Base-by-base conservation (phyloP, 2,888 invertebrate species). In the Andricus curvator region DNA sequence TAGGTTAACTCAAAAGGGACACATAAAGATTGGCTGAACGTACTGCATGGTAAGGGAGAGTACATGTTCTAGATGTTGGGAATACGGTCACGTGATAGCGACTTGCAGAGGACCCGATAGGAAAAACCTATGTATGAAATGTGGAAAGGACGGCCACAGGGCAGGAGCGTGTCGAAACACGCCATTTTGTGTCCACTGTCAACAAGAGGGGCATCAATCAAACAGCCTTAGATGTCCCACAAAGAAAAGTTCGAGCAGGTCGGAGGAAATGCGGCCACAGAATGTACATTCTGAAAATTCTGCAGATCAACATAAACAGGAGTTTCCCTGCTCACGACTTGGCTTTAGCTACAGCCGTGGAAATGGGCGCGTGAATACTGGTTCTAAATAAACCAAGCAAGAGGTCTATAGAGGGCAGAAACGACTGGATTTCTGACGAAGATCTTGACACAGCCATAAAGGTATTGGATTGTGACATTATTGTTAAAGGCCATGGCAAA, bases 71-170 rank as follows among this genome's bases (percentile, higher is more conserved):
- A 1, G 25, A 1, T 25, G 25, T 1, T 25, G 25, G 25, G 64
- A 76, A 41, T 60, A 80, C 13, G 84, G 85, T 1, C 84, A 83
- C 68, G 56, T 56, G 22, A 84, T 80, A 48, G 48, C 60, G 4
- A 51, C 81, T 15, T 86, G 86, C 41, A 82, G 62, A 25, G 84
- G 83, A 11, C 83, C 82, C 2, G 82, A 86, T 41, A 78, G 84
- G 22, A 60, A 68, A 15, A 79, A 80, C 25, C 25, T 25, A 25
- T 25, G 25, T 25, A 25, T 25, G 25, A 25, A 25, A 25, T 25
- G 1, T 25, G 25, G 25, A 1, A 25, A 25, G 25, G 25, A 25
- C 25, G 25, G 25, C 1, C 25, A 25, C 25, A 25, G 25, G 25
- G 25, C 25, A 25, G 1, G 1, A 25, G 25, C 25, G 25, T 25